A percentile compares a stretch with the other conserved stretches of the same genome.
phyloP scores from a whole-genome alignment of 2,113 vertebrate genomes.

The Cyprinus carpio region DNA sequence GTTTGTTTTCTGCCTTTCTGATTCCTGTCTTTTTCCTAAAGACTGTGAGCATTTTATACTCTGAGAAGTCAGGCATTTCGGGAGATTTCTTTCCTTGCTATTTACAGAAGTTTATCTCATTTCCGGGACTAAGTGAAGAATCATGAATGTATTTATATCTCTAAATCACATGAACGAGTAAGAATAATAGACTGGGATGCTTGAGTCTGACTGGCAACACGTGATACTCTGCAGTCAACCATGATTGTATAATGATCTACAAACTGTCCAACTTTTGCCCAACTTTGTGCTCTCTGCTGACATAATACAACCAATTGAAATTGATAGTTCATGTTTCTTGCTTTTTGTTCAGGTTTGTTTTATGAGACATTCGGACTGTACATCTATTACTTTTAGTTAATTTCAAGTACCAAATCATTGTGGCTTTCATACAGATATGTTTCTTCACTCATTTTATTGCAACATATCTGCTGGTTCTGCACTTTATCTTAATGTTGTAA shows the following conservation, averaged over 20 bases:
- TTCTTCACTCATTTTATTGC: neutral
- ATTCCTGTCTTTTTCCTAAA: constrained; percentile 15
- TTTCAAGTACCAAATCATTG: neutral
- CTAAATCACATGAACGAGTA: neutral
- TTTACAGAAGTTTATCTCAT: neutral
- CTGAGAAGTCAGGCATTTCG: neutral
- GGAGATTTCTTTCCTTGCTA: neutral
- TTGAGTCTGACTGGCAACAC: neutral
- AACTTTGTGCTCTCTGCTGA: neutral
- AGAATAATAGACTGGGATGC: neutral
- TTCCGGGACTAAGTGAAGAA: neutral
- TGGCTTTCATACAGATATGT: neutral
- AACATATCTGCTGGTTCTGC: neutral
- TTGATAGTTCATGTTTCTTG: neutral
- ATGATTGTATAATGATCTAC: neutral
- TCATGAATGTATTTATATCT: neutral
- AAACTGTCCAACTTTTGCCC: neutral
- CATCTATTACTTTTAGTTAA: neutral
- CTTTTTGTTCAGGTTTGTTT: neutral
- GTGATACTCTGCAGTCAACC: neutral
- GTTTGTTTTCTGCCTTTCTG: constrained; percentile 27
- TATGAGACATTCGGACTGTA: neutral
- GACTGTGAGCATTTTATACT: neutral
- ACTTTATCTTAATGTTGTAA: neutral
- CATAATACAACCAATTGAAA: neutral